phyloP scores from a whole-genome alignment of 2,113 vertebrate species.

The Nannobrachium achirus region DNA sequence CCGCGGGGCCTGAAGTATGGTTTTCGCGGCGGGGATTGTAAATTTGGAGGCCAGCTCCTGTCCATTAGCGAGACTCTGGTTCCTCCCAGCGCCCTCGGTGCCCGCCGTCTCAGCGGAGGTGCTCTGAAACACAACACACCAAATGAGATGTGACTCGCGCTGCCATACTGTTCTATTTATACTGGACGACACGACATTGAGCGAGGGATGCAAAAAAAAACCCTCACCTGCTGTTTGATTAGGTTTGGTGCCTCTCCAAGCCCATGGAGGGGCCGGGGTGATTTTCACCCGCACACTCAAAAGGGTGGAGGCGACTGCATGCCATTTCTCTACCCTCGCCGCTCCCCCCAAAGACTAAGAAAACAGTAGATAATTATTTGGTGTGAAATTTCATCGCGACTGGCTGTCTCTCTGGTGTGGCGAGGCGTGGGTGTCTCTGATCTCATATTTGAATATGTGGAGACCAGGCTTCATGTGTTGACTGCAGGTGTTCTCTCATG shows the following conservation, averaged over 20 bases:
- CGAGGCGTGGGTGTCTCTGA: slow-evolving; percentile 52
- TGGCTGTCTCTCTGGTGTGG: slow-evolving; percentile 14
- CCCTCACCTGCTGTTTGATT: slow-evolving; percentile 73
- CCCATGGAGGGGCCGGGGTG: slow-evolving; percentile 59
- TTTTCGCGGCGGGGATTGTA: slow-evolving; percentile 26
- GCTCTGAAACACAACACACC: slow-evolving; percentile 66
- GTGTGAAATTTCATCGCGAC: slow-evolving; percentile 68
- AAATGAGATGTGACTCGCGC: slow-evolving; percentile 76
- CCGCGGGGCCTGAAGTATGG: slow-evolving; percentile 21
- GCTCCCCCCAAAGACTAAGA: slow-evolving; percentile 14
- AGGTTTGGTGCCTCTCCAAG: slow-evolving; percentile 65
- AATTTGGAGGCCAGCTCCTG: slow-evolving; percentile 34
- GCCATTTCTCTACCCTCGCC: slow-evolving; percentile 10
- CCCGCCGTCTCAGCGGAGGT: slow-evolving; percentile 55
- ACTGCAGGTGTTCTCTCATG: slow-evolving; percentile 47
- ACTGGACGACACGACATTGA: slow-evolving; percentile 58
- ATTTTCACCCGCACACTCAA: slow-evolving; percentile 71
- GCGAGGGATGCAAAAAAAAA: slow-evolving; percentile 50
- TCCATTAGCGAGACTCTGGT: slow-evolving; percentile 58
- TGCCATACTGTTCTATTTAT: slow-evolving; percentile 74
- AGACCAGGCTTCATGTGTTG: slow-evolving; percentile 40
- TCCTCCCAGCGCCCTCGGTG: slow-evolving; percentile 42
- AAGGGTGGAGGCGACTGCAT: slow-evolving; percentile 51
- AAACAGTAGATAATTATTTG: slow-evolving; percentile 73
- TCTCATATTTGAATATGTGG: slow-evolving; percentile 60